Evolutionary conservation across 2,888 invertebrate genomes (phyloP), one percentile per base, ranked within the genome.

Genomic region (Hoplodrina blanda): DNA sequence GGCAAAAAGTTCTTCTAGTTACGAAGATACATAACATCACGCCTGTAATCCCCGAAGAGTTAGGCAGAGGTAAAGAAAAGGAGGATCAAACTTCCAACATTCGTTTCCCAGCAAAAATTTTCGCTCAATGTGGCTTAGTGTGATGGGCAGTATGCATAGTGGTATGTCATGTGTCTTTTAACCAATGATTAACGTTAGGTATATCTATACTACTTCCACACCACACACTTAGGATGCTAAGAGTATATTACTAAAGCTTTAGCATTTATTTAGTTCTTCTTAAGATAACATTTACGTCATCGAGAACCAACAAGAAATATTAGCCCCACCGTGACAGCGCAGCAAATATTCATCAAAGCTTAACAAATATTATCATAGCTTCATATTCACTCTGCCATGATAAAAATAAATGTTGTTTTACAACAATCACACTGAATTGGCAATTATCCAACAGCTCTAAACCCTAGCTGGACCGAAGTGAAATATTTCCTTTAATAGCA

Each of bases 401-500:
- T 56, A 71, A 56, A 76, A 72, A 80, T 80, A 80, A 65, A 78
- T 67, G 62, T 68, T 64, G 53, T 69, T 76, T 70, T 69, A 67
- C 59, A 80, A 81, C 78, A 80, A 83, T 82, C 80, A 83, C 73
- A 71, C 15, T 57, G 50, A 69, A 81, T 78, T 81, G 84, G 83
- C 84, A 83, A 83, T 77, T 76, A 80, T 78, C 81, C 84, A 84
- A 66, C 78, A 46, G 37, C 69, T 76, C 66, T 75, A 69, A 73
- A 57, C 76, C 76, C 62, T 65, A 62, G 75, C 62, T 62, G 75
- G 75, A 72, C 78, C 54, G 57, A 78, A 74, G 70, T 67, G 75
- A 84, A 84, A 84, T 84, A 84, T 81, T 81, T 80, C 83, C 84
- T 84, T 83, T 84, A 84, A 84, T 84, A 81, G 76, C 73, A 74